Evolutionary conservation across 2,888 invertebrate genomes (phyloP), one percentile per base, ranked within the genome.

Genomic region (Synergus umbraculus): DNA sequence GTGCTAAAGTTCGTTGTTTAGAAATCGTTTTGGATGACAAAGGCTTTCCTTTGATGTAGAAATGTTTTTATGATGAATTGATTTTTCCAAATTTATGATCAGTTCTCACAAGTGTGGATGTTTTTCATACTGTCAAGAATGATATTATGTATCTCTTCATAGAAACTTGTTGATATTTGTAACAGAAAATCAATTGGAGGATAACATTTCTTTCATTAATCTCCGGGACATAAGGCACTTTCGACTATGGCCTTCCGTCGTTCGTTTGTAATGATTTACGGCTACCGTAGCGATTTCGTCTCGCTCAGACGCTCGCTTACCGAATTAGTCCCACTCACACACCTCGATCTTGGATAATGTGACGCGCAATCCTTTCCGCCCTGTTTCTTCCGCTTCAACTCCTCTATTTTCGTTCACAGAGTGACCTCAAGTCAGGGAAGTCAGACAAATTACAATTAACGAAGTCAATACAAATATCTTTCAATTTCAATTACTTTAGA

Each of bases 251-350:
- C 78, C 64, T 77, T 78, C 69, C 79, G 77, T 76, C 64, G 58
- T 79, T 78, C 78, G 78, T 86, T 86, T 83, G 83, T 83, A 80
- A 81, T 86, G 86, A 86, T 86, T 86, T 86, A 86, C 84, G 84
- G 82, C 84, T 78, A 79, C 78, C 65, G 82, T 84, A 82, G 85
- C 83, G 80, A 84, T 86, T 86, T 86, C 85, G 86, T 84, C 82
- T 84, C 85, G 83, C 86, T 86, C 54, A 86, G 84, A 86, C 85
- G 86, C 85, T 83, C 82, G 81, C 83, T 86, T 83, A 86, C 84
- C 84, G 82, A 86, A 86, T 85, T 86, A 85, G 85, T 86, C 83
- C 81, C 86, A 86, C 86, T 83, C 82, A 64, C 81, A 78, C 81
- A 77, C 78, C 73, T 79, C 63, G 81, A 82, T 76, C 78, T 78